Evolutionary conservation across 2,797 vertebrate genomes (phyloP).

Genomic region (Acipenser transmontanus): DNA sequence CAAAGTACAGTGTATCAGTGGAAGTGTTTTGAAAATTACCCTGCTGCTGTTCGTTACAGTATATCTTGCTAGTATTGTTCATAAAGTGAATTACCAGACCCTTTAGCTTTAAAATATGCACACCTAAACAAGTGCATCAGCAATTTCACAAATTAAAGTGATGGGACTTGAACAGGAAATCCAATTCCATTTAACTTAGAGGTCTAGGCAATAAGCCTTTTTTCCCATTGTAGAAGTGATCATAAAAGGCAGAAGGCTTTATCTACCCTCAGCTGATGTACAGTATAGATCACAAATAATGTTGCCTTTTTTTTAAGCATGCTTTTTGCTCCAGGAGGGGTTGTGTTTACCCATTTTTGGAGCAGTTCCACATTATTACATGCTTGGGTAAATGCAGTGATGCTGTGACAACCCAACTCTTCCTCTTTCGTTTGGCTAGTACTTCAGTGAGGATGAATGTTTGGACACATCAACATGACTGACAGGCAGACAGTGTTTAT

Average conservation of each 20-base stretch:
- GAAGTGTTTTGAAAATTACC: constrained; percentile 9
- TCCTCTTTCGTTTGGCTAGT: too few species aligned
- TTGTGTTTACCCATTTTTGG: too few species aligned
- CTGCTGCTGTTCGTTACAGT: not conserved
- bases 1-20: constrained; percentile 16
- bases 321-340: not conserved
- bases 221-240: constrained; percentile 24
- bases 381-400: too few species aligned
- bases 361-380: too few species aligned
- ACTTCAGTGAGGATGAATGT: too few species aligned
- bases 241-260: constrained; percentile 32
- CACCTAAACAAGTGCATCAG: constrained; percentile 29
- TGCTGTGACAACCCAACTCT: too few species aligned
- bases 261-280: constrained; percentile 13
- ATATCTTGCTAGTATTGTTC: constrained; percentile 11
- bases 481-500: too few species aligned
- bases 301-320: not conserved
- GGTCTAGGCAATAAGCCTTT: constrained; percentile 20
- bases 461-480: too few species aligned
- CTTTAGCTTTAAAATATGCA: constrained; percentile 19
- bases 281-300: not conserved
- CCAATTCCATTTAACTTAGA: constrained; percentile 30
- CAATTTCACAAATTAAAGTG: constrained; percentile 36
- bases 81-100: constrained; percentile 20
- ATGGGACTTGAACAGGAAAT: constrained; percentile 25